Evolutionary conservation across 2,797 vertebrate species (phyloP).

Genomic region (Urocyon cinereoargenteus): DNA sequence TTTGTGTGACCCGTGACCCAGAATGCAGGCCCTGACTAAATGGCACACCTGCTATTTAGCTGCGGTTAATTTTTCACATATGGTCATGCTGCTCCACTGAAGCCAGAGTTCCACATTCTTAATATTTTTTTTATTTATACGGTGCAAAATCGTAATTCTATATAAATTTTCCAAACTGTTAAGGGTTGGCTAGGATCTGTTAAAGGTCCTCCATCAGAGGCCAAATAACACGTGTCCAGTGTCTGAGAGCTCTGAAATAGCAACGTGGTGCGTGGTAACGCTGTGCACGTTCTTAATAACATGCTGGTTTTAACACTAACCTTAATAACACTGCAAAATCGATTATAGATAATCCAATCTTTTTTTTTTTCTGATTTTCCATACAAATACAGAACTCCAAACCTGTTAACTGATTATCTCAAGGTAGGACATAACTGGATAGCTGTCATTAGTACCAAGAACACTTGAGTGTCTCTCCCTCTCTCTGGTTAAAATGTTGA

Average conservation of each 20-base stretch:
- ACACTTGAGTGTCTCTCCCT: not conserved
- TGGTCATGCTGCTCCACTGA: not conserved
- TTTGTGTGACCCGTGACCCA: not conserved
- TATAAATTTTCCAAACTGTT: not conserved
- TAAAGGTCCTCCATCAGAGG: not conserved
- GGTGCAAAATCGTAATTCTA: not conserved
- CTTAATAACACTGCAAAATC: not conserved
- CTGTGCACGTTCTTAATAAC: not conserved
- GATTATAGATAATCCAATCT: not conserved
- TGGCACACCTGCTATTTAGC: not conserved
- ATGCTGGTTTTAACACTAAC: not conserved
- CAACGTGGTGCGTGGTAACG: not conserved
- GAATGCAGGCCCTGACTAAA: not conserved
- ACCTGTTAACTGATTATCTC: not conserved
- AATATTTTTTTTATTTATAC: not conserved
- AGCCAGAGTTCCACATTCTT: not conserved
- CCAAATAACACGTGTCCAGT: not conserved
- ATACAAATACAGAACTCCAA: not conserved
- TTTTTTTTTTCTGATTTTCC: not conserved
- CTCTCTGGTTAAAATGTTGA: not conserved
- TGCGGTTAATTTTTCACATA: not conserved
- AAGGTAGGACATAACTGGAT: not conserved
- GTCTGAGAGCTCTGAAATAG: not conserved
- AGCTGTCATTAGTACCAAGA: not conserved
- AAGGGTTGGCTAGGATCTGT: not conserved